Evolutionary conservation across 92 coral and sea anemone species (phyloP).

Genomic region (Parazoanthus atlanticus): DNA sequence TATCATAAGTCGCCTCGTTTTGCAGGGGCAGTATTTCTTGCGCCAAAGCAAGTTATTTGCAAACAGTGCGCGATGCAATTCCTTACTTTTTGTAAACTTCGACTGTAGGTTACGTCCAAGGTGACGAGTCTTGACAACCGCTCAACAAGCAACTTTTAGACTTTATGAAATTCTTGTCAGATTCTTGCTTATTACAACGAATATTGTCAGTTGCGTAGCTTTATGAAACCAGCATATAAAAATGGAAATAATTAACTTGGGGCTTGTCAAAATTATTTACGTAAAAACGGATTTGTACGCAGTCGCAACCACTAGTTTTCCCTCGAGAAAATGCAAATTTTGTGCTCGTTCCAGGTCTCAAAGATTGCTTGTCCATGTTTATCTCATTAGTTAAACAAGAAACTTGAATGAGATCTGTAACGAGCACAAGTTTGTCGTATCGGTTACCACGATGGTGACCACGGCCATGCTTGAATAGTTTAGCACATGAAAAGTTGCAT

Average conservation of each 20-base stretch:
- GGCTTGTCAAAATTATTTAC: neutral
- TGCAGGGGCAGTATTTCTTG: neutral
- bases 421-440: too few relatives aligned
- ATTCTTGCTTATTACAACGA: neutral
- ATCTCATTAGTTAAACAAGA: too few relatives aligned
- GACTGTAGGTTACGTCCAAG: neutral
- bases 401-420: too few relatives aligned
- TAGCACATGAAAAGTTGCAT: neutral
- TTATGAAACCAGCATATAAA: too few relatives aligned
- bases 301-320: too few relatives aligned
- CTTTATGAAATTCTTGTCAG: neutral
- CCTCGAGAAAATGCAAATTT: too few relatives aligned
- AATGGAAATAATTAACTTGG: neutral
- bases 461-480: neutral
- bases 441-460: too few relatives aligned
- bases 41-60: neutral
- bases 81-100: neutral
- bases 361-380: too few relatives aligned
- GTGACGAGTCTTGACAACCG: neutral
- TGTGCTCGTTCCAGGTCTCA: too few relatives aligned
- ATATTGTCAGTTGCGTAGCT: neutral
- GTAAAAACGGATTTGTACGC: too few relatives aligned
- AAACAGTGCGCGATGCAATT: neutral
- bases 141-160: too few relatives aligned
- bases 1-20: neutral